Evolutionary conservation across 2,888 invertebrate genomes (phyloP), one percentile per base, ranked within the genome.

Genomic region (Lochmaea crataegi): DNA sequence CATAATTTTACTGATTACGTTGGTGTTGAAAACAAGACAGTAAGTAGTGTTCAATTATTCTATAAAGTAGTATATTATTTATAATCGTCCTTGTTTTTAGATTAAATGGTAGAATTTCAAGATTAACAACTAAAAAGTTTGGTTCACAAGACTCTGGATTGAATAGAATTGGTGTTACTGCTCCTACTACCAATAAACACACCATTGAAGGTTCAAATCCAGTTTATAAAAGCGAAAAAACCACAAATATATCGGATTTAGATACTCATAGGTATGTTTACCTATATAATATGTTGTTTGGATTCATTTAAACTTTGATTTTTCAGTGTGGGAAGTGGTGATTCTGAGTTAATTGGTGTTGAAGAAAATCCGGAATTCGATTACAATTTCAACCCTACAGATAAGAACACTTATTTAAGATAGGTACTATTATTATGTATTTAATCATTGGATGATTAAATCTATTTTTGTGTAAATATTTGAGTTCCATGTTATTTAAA

Each of bases 131-230:
- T 77, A 90, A 90, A 0, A 90, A 90, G 80, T 92, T 91, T 84
- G 92, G 91, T 0, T 92, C 92, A 0, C 87, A 90, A 79, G 90
- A 90, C 76, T 91, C 91, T 0, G 90, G 89, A 2, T 85, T 90
- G 75, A 91, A 91, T 86, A 88, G 89, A 41, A 10, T 78, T 9
- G 86, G 86, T 63, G 86, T 83, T n/a, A 82, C 83, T 41, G 87
- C 88, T 0, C 94, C 94, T 10, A 92, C 91, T 53, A 92, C 93
- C 65, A 94, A 94, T 87, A 90, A 90, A 77, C 91, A 92, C 85
- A 91, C 93, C 0, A 85, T 89, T 2, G 92, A 92, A 82, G 93
- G 93, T 18, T 91, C 93, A 65, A 93, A 93, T 87, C 93, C 93
- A 2, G 90, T 93, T 32, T 92, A 90, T 88, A 91, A 91, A 80